These are phyloP conservation scores for Drosophila limbata DNA, from an alignment of 2,888 invertebrate genomes.

Conservation along the genomic window DNA sequence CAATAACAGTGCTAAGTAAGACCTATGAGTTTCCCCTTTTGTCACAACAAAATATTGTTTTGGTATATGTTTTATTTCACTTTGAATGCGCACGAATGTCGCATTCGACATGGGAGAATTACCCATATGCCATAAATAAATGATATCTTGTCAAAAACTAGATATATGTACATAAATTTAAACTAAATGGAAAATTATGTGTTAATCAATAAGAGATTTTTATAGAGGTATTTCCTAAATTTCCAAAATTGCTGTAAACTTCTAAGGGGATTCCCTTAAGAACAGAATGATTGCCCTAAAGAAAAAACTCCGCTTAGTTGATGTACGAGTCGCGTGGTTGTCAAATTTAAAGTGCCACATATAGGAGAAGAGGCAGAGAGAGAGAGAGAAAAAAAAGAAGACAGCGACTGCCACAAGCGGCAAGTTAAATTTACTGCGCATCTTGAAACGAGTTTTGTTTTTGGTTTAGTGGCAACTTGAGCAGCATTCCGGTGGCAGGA, in stretches of 20 bases:
- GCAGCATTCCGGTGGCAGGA: slow-evolving; percentile 38
- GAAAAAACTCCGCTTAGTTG: background rate
- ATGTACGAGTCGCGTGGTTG: background rate
- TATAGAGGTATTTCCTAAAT: no score
- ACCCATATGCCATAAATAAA: no score
- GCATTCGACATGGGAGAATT: no score
- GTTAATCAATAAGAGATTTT: no score
- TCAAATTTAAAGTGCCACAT: background rate
- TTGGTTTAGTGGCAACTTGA: background rate
- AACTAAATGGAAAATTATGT: no score
- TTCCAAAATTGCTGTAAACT: background rate
- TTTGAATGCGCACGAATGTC: no score
- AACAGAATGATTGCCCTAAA: background rate
- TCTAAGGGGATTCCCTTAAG: background rate
- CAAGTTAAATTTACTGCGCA: slow-evolving; percentile 2
- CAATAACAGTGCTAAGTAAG: no score
- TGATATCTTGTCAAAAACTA: no score
- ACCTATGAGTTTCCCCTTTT: no score
- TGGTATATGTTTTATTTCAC: no score
- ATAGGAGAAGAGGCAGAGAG: background rate
- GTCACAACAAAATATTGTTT: no score
- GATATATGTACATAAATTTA: no score
- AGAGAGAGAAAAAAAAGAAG: background rate
- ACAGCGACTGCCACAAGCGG: slow-evolving; percentile 1
- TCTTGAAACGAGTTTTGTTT: slow-evolving; percentile 39